Evolutionary conservation across 2,888 invertebrate species (phyloP).

Genomic region (Noctuana brunneofusca): DNA sequence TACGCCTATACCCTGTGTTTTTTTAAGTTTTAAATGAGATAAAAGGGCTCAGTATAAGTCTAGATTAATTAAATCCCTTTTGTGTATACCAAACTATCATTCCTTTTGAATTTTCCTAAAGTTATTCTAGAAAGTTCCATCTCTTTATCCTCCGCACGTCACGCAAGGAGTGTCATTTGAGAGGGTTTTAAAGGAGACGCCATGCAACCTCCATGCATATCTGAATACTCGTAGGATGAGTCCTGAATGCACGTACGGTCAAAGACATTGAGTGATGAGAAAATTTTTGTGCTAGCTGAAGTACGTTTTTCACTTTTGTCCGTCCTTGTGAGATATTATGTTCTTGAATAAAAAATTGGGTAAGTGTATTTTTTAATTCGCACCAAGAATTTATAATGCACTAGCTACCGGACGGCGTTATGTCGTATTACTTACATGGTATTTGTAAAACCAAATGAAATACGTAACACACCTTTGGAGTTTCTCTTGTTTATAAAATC

Average conservation of each 20-base stretch:
- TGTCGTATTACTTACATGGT: no score
- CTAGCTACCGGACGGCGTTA: no score
- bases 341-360: conserved; percentile 2
- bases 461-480: no score
- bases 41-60: background rate
- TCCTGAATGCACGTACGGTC: conserved; percentile 26
- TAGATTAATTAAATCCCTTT: background rate
- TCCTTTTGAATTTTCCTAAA: background rate
- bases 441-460: no score
- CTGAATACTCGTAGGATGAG: conserved; percentile 25
- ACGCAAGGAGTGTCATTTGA: background rate
- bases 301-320: conserved; percentile 15
- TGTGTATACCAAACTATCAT: background rate
- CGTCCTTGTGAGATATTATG: background rate
- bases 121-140: background rate
- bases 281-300: conserved; percentile 6
- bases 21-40: background rate
- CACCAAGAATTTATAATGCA: no score
- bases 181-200: conserved; percentile 7
- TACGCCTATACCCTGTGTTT: no score
- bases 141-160: background rate
- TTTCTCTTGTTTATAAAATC: no score
- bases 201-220: conserved; percentile 25
- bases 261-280: conserved; percentile 24
- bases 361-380: no score